Conservation (phyloP, 2,888 invertebrate genomes). For the Clepsis dumicolana region DNA sequence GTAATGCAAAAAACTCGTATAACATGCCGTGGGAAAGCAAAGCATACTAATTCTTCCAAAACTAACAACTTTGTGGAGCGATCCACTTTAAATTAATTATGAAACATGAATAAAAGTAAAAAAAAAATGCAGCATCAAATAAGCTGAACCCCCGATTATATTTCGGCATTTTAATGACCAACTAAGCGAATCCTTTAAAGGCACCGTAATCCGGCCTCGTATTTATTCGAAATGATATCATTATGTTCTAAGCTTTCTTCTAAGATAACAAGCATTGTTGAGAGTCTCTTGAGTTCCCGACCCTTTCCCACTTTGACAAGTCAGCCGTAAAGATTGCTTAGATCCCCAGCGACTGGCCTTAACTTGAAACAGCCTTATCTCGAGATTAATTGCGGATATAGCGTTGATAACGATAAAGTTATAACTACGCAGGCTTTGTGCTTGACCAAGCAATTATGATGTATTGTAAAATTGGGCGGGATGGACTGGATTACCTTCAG, state of each 20-base stretch:
- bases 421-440: conserved; percentile 69
- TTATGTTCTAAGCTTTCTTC: conserved; percentile 81
- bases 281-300: conserved; percentile 83
- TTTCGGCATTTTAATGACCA: conserved; percentile 22
- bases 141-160: background rate
- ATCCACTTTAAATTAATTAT: too few species aligned
- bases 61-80: too few species aligned
- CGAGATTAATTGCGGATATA: conserved; percentile 84
- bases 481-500: conserved; percentile 38
- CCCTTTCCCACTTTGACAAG: conserved; percentile 85
- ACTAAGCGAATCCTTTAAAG: conserved; percentile 37
- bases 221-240: conserved; percentile 82
- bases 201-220: conserved; percentile 29
- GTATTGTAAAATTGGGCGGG: conserved; percentile 45
- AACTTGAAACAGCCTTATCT: conserved; percentile 84
- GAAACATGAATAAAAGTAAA: too few species aligned
- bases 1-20: too few species aligned
- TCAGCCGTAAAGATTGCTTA: conserved; percentile 86
- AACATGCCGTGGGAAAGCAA: too few species aligned
- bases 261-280: conserved; percentile 86
- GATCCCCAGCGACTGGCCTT: conserved; percentile 82
- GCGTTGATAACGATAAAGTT: conserved; percentile 79
- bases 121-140: background rate
- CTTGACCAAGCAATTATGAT: conserved; percentile 52
- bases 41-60: too few species aligned